Evolutionary conservation across 2,797 vertebrate genomes (phyloP), one percentile per base, ranked within the genome.

Genomic region (Enteromius mattozi): DNA sequence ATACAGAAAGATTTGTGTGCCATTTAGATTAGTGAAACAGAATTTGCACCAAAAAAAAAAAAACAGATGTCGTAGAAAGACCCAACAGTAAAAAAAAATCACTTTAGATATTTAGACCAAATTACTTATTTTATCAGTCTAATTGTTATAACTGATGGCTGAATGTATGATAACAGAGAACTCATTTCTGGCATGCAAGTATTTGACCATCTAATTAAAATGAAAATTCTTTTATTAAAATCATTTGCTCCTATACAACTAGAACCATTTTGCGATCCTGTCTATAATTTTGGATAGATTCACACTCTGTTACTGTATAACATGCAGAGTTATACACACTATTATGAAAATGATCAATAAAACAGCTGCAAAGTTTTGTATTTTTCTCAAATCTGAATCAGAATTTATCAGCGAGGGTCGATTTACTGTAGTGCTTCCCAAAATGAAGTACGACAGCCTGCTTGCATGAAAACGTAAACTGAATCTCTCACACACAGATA

Each of bases 131-230:
- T 30, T 30, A 63, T 30, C 24, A 30, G 6, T 14, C 27, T 65
- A 8, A 33, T 61, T 61, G 27, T 59, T 61, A 61, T 27, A 13
- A 61, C 3, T 16, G 16, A 27, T 33, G 9, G 12, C 42, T 65
- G 24, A 65, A 35, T 47, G 17, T 19, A 19, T 42, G 1, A 27
- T 42, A 42, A 42, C 27, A 21, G 24, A 33, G 12, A 80, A 69
- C 45, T 24, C 2, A 47, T 80, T 76, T 35, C 35, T 59, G 33
- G 78, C 84, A 87, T 86, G 90, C 89, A 35, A 14, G 30, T 35
- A 35, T 66, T 35, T 66, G 63, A 66, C 24, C 27, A 59, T 24
- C 54, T 30, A 30, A 63, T 63, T 30, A 30, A 63, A 30, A 30
- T 3, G 6, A 63, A 27, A 7, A 14, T 16, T 30, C 0, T 63